Evolutionary conservation across 2,797 vertebrate genomes (phyloP).

Genomic region (Siniperca obscura): DNA sequence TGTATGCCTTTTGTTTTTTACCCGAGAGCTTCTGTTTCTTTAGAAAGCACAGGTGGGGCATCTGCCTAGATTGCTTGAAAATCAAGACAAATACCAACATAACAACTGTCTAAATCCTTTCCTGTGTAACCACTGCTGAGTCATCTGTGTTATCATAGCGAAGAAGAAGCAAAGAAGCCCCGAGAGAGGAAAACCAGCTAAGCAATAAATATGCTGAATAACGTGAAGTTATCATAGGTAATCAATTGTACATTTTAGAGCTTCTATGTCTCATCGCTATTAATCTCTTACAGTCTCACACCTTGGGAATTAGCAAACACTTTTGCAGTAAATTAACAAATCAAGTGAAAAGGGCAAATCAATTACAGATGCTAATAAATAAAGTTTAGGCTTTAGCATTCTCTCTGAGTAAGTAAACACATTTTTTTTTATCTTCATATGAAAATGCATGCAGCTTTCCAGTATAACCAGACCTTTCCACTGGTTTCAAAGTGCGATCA

Average conservation of each 20-base stretch:
- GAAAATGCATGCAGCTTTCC: constrained; percentile 18
- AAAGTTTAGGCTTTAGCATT: constrained; percentile 24
- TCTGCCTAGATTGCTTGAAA: constrained; percentile 19
- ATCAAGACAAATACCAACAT: constrained; percentile 47
- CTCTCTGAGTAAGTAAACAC: not conserved
- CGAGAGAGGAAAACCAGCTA: constrained; percentile 55
- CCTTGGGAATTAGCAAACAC: constrained; percentile 44
- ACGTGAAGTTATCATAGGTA: constrained; percentile 65
- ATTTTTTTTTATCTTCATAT: not conserved
- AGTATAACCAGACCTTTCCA: constrained; percentile 7
- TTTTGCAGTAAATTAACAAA: constrained; percentile 50
- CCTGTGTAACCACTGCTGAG: constrained; percentile 46
- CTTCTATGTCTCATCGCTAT: constrained; percentile 59
- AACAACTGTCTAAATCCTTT: constrained; percentile 40
- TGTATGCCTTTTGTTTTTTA: not conserved
- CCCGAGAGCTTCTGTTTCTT: constrained; percentile 1
- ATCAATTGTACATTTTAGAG: constrained; percentile 73
- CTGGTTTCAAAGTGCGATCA: constrained; percentile 20
- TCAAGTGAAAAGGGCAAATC: constrained; percentile 47
- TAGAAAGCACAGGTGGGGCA: constrained; percentile 9
- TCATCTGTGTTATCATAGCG: constrained; percentile 47
- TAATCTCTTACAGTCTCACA: constrained; percentile 59
- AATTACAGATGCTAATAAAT: constrained; percentile 46
- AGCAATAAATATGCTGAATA: constrained; percentile 77
- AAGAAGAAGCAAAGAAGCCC: constrained; percentile 26